phyloP scores from a whole-genome alignment of 2,113 vertebrate genomes.

The Oceanites oceanicus region DNA sequence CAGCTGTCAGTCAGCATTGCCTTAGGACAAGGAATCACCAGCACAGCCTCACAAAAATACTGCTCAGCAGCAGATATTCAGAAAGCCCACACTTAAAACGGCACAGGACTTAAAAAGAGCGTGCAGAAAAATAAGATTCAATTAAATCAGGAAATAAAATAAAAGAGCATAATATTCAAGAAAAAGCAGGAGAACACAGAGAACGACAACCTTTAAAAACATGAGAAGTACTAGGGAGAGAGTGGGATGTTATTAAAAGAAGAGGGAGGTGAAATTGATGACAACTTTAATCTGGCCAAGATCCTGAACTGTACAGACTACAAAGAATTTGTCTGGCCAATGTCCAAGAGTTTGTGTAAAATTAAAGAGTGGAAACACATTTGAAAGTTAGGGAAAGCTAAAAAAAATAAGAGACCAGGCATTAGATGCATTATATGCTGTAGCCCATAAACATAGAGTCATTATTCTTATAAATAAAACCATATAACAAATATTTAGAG shows the following conservation, averaged over 20 bases:
- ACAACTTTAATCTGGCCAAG: slow-evolving; percentile 42
- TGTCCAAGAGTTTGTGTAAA: slow-evolving; percentile 28
- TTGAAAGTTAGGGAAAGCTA: slow-evolving; percentile 19
- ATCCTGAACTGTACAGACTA: slow-evolving; percentile 9
- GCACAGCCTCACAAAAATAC: background rate
- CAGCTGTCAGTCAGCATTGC: background rate
- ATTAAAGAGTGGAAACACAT: slow-evolving; percentile 34
- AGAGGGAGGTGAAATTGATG: slow-evolving; percentile 15
- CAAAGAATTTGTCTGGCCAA: slow-evolving; percentile 21
- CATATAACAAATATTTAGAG: slow-evolving; percentile 42
- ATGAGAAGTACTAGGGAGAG: background rate
- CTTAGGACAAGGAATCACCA: background rate
- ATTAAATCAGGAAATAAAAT: background rate
- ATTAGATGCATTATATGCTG: background rate
- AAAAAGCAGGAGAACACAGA: background rate
- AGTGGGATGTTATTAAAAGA: slow-evolving; percentile 5
- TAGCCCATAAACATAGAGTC: background rate
- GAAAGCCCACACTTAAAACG: background rate
- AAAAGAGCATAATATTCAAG: background rate
- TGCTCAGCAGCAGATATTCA: background rate
- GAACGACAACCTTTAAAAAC: background rate
- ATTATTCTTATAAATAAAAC: slow-evolving; percentile 54
- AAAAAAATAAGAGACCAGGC: background rate
- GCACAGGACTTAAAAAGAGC: background rate
- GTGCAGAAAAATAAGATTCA: background rate